Evolutionary conservation across 1,140 invertebrate genomes (phyloP).

Genomic region (Drosophila orosa): DNA sequence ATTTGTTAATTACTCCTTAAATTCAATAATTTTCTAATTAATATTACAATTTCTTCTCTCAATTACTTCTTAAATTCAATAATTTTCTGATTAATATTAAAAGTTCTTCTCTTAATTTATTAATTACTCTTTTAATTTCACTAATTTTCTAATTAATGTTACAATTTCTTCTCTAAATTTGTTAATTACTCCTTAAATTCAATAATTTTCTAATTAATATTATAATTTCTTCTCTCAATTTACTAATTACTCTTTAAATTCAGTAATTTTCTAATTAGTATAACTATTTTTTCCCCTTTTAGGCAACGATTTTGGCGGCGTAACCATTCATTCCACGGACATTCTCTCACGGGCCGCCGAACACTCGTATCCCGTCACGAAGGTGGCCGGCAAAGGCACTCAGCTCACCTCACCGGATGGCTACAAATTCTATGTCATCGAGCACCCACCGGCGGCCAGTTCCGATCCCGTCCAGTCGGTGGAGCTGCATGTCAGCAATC

Average conservation of each 20-base stretch:
- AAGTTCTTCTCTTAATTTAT: no score
- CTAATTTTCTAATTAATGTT: no score
- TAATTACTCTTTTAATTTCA: no score
- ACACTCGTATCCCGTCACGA: constrained; percentile 84
- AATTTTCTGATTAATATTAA: no score
- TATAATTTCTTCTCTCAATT: not conserved
- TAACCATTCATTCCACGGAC: constrained; percentile 93
- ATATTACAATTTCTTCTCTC: not conserved
- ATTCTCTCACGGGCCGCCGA: constrained; percentile 89
- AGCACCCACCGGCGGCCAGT: constrained; percentile 88
- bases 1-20: not conserved
- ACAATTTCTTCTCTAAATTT: no score
- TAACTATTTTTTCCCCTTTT: not conserved
- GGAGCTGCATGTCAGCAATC: constrained; percentile 90
- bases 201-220: not conserved
- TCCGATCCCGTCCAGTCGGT: constrained; percentile 94
- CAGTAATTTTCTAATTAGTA: not conserved
- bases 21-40: not conserved
- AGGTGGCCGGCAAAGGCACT: constrained; percentile 56
- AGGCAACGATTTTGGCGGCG: constrained; percentile 95
- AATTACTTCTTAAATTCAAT: not conserved
- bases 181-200: no score
- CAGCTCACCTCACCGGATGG: constrained; percentile 91
- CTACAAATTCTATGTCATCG: constrained; percentile 93
- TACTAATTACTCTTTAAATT: not conserved